Evolutionary conservation across 2,113 vertebrate species (phyloP), one percentile per base, ranked within the genome.

Genomic region (Steatornis caripensis): DNA sequence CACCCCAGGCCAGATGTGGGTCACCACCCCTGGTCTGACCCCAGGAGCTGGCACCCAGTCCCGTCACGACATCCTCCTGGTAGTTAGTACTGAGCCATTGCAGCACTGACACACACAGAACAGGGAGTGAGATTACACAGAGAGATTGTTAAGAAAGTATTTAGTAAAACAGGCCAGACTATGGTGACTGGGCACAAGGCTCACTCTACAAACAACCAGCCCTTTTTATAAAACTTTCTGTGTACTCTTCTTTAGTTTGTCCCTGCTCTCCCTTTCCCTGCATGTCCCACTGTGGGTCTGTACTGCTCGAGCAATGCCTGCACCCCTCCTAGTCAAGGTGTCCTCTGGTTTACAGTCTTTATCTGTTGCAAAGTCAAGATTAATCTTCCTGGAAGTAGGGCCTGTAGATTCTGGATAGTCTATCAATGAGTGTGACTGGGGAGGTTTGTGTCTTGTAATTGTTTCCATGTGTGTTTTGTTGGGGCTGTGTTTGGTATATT

Each of bases 231-330:
- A 1, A 2, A 41, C 7, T 61, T 88, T 64, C 16, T 69, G 10
- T 27, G 12, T 29, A 55, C 4, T 7, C 4, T 4, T 2, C 3
- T n/a, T 19, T 26, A 53, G 2, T 2, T 79, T 8, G 8, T 46
- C 15, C 51, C n/a, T 49, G 7, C 5, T 64, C 22, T 27, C 12
- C 20, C 5, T 70, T 61, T 8, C 14, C 11, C 26, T 37, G 9
- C 14, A 17, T 13, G 14, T 46, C 9, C 8, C 3, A 12, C 7
- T 1, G 9, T 8, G 12, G 21, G 9, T 65, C 26, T 61, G 5
- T 60, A 48, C 6, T 54, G 9, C 3, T 61, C 10, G 24, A 27
- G 37, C 11, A 36, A 27, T 46, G 24, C 4, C 46, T 34, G 4
- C 14, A 20, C 5, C 14, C 10, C 8, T 92, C 15, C 46, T 21